A percentile compares a stretch with the other conserved stretches of the same genome.
These are phyloP conservation scores for Bicyclus anynana DNA, from an alignment of 1,140 invertebrate species.

Conservation along the genomic window DNA sequence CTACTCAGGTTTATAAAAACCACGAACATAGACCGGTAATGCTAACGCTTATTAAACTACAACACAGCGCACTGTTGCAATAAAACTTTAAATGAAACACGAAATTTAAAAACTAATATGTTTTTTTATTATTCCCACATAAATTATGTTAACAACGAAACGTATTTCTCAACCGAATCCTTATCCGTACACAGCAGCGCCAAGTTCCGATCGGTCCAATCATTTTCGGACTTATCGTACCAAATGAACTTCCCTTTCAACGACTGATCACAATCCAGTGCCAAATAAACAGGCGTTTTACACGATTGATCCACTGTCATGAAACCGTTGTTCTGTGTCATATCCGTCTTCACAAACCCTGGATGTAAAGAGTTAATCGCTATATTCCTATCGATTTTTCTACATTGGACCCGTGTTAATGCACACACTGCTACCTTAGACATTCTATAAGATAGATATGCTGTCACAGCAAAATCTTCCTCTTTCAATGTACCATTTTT, in stretches of 20 bases:
- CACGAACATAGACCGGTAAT: too few relatives aligned
- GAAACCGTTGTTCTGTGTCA: slow-evolving; percentile 24
- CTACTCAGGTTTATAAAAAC: too few relatives aligned
- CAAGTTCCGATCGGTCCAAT: slow-evolving; percentile 29
- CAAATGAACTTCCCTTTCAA: slow-evolving; percentile 41
- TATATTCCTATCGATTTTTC: slow-evolving; percentile 29
- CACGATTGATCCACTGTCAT: slow-evolving; percentile 28
- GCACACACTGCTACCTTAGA: slow-evolving; percentile 35
- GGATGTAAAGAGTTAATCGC: slow-evolving; percentile 35
- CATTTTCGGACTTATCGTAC: slow-evolving; percentile 36
- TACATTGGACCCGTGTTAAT: slow-evolving; percentile 32
- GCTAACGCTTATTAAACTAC: too few relatives aligned
- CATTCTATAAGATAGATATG: slow-evolving; percentile 26
- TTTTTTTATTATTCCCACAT: not conserved
- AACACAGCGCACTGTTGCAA: too few relatives aligned
- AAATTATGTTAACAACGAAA: not conserved
- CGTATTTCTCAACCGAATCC: not conserved
- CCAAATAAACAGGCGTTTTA: slow-evolving; percentile 27
- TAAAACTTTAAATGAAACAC: not conserved
- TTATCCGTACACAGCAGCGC: slow-evolving; percentile 5
- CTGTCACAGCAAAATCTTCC: slow-evolving; percentile 26
- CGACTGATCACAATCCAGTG: slow-evolving; percentile 32
- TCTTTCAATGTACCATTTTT: slow-evolving; percentile 27
- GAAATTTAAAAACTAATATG: not conserved
- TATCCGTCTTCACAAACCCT: slow-evolving; percentile 33